Conservation (phyloP, 2,888 invertebrate genomes). For the Diarsia dahlii region DNA sequence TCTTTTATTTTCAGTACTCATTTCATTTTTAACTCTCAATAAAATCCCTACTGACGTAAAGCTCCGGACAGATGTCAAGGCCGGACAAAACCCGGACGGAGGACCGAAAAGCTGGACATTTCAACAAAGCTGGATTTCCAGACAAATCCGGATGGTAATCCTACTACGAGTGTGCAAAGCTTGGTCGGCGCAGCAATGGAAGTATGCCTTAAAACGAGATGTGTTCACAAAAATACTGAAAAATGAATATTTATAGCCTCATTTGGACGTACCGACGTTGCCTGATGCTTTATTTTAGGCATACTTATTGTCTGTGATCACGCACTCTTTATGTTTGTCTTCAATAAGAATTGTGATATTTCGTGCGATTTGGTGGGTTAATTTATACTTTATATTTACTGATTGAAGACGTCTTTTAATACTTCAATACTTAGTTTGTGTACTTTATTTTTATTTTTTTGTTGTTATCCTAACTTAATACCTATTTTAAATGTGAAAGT, state of each 20-base stretch:
- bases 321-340: slow-evolving; percentile 34
- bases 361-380: not conserved
- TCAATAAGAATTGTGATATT: slow-evolving; percentile 16
- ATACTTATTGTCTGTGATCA: slow-evolving; percentile 48
- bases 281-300: slow-evolving; percentile 35
- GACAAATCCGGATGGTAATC: not conserved
- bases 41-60: not conserved
- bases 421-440: not conserved
- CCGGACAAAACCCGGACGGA: not conserved
- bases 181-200: not conserved
- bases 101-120: not conserved
- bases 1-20: not conserved
- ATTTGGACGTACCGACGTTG: slow-evolving; percentile 33
- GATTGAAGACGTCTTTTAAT: not conserved
- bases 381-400: slow-evolving; percentile 2
- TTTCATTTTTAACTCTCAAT: not conserved
- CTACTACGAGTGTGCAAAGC: not conserved
- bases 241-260: slow-evolving; percentile 58
- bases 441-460: not conserved
- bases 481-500: not conserved
- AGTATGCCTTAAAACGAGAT: slow-evolving; percentile 8
- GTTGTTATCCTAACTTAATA: not conserved
- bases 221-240: slow-evolving; percentile 36
- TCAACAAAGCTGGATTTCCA: not conserved
- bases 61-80: not conserved